Evolutionary conservation across 1,140 invertebrate genomes (phyloP).

Genomic region (Monomorium pharaonis): DNA sequence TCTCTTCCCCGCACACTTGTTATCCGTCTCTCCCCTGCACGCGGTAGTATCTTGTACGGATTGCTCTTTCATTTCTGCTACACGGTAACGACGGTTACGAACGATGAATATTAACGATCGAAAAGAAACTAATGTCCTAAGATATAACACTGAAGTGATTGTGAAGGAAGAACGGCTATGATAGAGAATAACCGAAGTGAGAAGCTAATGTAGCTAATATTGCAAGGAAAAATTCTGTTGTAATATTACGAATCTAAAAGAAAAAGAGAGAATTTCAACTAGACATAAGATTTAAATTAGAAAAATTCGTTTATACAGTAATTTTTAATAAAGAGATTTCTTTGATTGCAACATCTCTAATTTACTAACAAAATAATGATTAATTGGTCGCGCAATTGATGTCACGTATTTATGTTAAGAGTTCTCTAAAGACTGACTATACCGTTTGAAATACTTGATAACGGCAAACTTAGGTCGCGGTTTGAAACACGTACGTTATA

Average conservation of each 20-base stretch:
- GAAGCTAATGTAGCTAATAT: background rate
- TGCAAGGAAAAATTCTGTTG: background rate
- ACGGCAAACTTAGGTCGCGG: background rate
- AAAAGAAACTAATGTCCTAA: slow-evolving; percentile 31
- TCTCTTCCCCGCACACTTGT: background rate
- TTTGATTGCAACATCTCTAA: background rate
- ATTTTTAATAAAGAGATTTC: background rate
- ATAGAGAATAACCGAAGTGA: background rate
- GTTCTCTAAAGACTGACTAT: background rate
- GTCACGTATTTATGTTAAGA: background rate
- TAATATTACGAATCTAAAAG: background rate
- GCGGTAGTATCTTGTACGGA: background rate
- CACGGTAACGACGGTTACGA: slow-evolving; percentile 36
- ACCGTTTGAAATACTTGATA: slow-evolving; percentile 3
- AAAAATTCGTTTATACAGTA: background rate
- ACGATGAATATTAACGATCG: slow-evolving; percentile 68
- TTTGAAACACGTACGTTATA: background rate
- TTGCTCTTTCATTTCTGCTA: slow-evolving; percentile 54
- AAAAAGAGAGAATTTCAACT: background rate
- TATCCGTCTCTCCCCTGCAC: slow-evolving; percentile 29
- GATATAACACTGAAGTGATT: background rate
- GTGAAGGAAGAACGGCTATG: background rate
- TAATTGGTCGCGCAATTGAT: background rate
- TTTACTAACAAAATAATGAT: background rate
- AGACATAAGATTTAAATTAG: background rate